A percentile compares a stretch with the other conserved stretches of the same genome.
Evolutionary conservation across 2,888 invertebrate species (phyloP).

Genomic region (Keiferia lycopersicella): DNA sequence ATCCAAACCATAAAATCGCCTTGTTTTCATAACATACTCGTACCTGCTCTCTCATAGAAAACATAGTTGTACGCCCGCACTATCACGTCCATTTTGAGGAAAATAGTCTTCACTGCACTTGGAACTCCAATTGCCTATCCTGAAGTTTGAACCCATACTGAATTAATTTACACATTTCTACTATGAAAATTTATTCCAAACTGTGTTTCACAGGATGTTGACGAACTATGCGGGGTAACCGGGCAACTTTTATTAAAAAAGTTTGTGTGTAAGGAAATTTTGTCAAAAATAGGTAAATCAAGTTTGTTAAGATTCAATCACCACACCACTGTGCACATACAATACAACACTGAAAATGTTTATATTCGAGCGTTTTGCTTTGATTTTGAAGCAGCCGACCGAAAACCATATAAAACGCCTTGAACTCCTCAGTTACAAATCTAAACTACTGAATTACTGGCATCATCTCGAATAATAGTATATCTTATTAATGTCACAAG

Average conservation of each 20-base stretch:
- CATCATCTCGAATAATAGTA: no score
- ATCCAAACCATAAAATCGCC: no score
- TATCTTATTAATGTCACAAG: no score
- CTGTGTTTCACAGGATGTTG: neutral
- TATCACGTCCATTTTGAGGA: slow-evolving; percentile 54
- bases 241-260: neutral
- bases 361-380: no score
- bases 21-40: slow-evolving; percentile 19
- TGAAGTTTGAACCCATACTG: slow-evolving; percentile 25
- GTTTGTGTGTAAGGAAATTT: neutral
- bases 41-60: slow-evolving; percentile 73
- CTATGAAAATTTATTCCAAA: slow-evolving; percentile 20
- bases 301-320: no score
- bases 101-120: slow-evolving; percentile 19
- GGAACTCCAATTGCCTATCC: neutral
- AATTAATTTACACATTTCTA: slow-evolving; percentile 20
- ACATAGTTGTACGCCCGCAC: slow-evolving; percentile 55
- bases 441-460: no score
- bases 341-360: no score
- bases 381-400: no score
- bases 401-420: no score
- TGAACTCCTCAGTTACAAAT: no score
- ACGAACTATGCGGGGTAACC: neutral
- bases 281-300: neutral
- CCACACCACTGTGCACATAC: no score